phyloP scores from a whole-genome alignment of 2,797 vertebrate genomes.

The Moxostoma hubbsi region DNA sequence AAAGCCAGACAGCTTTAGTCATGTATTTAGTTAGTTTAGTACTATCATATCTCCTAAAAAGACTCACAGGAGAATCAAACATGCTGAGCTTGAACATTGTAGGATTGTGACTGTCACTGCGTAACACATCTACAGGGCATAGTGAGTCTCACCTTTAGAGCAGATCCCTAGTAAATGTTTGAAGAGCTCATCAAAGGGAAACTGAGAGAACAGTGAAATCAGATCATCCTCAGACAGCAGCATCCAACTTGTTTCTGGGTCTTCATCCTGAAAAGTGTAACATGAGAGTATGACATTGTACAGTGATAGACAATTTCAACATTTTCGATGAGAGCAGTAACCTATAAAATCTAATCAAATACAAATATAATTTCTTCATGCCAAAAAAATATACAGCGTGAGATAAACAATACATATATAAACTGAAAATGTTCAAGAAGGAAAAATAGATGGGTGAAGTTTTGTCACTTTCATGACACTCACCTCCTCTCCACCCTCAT shows the following conservation, averaged over 20 bases:
- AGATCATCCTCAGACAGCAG: slow-evolving; percentile 94
- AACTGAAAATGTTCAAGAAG: too few species aligned
- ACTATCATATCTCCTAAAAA: too few species aligned
- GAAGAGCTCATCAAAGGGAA: slow-evolving; percentile 94
- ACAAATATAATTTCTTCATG: neutral
- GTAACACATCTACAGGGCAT: neutral
- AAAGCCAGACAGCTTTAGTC: neutral
- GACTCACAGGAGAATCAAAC: too few species aligned
- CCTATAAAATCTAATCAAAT: neutral
- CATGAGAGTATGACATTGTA: neutral
- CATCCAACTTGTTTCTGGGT: slow-evolving; percentile 93
- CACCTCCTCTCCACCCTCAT: slow-evolving; percentile 98
- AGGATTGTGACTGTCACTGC: too few species aligned
- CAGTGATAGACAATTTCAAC: neutral
- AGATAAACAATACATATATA: too few species aligned
- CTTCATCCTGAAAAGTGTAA: slow-evolving; percentile 85
- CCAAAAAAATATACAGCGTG: too few species aligned
- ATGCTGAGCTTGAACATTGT: too few species aligned
- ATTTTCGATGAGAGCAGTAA: neutral
- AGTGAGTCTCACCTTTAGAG: slow-evolving; percentile 78
- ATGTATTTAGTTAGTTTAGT: neutral
- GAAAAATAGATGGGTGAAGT: neutral
- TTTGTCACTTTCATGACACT: neutral
- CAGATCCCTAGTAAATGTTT: slow-evolving; percentile 92
- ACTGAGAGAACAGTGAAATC: slow-evolving; percentile 89